phyloP scores from a whole-genome alignment of 2,888 invertebrate genomes.

The Raillietiella orientalis region DNA sequence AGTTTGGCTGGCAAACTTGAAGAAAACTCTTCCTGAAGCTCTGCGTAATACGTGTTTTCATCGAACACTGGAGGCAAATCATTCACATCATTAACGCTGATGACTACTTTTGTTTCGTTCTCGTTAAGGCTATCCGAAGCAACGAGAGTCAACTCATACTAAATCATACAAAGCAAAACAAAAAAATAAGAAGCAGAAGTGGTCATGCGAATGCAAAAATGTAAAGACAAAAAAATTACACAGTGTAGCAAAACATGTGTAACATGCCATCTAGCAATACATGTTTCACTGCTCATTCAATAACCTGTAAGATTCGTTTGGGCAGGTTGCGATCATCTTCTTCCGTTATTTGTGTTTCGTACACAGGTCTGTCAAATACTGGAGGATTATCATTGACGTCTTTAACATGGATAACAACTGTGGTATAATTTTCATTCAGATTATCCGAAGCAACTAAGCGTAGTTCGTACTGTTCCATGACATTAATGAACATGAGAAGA shows the following conservation, averaged over 20 bases:
- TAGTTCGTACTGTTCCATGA: conserved; percentile 39
- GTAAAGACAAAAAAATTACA: background rate
- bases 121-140: conserved; percentile 69
- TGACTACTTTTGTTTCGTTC: conserved; percentile 46
- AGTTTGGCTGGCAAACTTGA: conserved; percentile 18
- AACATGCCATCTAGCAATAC: background rate
- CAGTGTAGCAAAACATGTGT: no score
- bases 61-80: conserved; percentile 57
- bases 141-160: conserved; percentile 62
- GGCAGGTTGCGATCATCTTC: conserved; percentile 80
- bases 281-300: no score
- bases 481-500: conserved; percentile 3
- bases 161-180: conserved; percentile 11
- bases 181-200: conserved; percentile 10
- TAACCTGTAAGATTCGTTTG: conserved; percentile 61
- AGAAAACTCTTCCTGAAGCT: conserved; percentile 39
- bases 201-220: conserved; percentile 4
- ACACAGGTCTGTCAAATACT: conserved; percentile 73
- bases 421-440: conserved; percentile 85
- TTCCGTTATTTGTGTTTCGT: conserved; percentile 79
- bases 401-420: conserved; percentile 82
- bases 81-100: conserved; percentile 47
- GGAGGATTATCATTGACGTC: conserved; percentile 97
- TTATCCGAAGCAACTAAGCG: conserved; percentile 81
- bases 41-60: conserved; percentile 30